Base-by-base conservation (phyloP, 2,888 invertebrate genomes). In the Drosophila niveifrons region DNA sequence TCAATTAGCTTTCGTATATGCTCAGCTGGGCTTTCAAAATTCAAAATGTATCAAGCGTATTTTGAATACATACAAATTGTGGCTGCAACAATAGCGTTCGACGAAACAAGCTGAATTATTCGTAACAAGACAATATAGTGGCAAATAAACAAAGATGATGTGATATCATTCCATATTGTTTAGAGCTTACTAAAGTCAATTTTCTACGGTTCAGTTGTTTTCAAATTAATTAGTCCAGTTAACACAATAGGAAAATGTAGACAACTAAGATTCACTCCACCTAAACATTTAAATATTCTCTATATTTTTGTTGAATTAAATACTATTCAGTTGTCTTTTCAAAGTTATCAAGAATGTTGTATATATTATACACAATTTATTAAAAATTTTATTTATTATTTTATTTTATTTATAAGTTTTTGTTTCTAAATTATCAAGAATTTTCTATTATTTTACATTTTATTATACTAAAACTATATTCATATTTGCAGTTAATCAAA, bases 1-100 rank as follows among this genome's bases (percentile, higher is more conserved):
- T 66, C 62, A 66, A 62, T 66, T 66, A 62, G 34, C 36, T 48
- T 43, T 50, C 58, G 10, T 39, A 48, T 34, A 48, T 34, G 46
- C 62, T n/a, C 56, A 56, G n/a, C 10, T 31, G 43, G 28, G 28
- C 34, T 9, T 11, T 13, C 13, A 15, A 46, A 46, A 15, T 29
- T 53, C 6, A 4, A 50, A 61, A 36, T 36, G 11, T 36, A 13
- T 28, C 34, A 46, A 29, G 6, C 11, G 23, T 34, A 29, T 17
- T 9, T 17, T 2, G 23, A n/a, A 31, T 55, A 23, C 17, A 31
- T 55, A 23, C 46, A 34, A 18, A n/a, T 11, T 46, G 17, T 10
- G 23, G 13, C 13, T 15, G 3, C 3, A 15, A 43, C 10, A 15
- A 15, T 11, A 51, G 17, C 17, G 9, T 10, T 8, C n/a, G 23